Evolutionary conservation across 1,140 invertebrate genomes (phyloP).

Genomic region (Alviniconcha marisindica): DNA sequence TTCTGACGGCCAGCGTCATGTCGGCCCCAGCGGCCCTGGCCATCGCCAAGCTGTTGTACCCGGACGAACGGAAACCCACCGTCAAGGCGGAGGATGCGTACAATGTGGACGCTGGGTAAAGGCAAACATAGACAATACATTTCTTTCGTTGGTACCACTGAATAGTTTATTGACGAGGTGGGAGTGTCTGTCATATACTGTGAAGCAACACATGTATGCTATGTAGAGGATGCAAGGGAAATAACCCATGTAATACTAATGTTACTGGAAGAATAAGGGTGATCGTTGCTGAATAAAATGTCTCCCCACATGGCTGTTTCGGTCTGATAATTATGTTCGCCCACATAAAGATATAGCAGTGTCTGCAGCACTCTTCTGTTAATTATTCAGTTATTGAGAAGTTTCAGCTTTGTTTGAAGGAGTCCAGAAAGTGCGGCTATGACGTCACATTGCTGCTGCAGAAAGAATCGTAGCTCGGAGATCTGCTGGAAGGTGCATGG

Average conservation of each 20-base stretch:
- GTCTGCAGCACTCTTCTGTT: too few relatives aligned
- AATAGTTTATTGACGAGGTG: neutral
- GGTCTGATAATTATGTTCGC: too few relatives aligned
- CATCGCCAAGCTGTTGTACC: slow-evolving; percentile 91
- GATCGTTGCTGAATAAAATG: neutral
- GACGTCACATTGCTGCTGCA: too few relatives aligned
- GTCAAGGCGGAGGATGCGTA: slow-evolving; percentile 37
- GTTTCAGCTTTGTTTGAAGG: too few relatives aligned
- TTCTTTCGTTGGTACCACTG: neutral
- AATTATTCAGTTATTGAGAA: too few relatives aligned
- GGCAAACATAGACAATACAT: neutral
- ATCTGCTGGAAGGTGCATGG: too few relatives aligned
- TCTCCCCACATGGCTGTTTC: too few relatives aligned
- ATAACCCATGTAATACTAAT: neutral
- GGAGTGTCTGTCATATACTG: neutral
- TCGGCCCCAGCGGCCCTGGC: slow-evolving; percentile 93
- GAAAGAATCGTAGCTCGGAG: too few relatives aligned
- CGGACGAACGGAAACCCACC: slow-evolving; percentile 81
- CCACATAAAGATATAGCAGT: too few relatives aligned
- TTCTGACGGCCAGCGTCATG: slow-evolving; percentile 94
- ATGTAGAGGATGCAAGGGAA: neutral
- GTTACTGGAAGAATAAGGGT: neutral
- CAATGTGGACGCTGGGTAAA: slow-evolving; percentile 23
- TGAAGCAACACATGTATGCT: neutral
- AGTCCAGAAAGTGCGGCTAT: too few relatives aligned